Evolutionary conservation across 2,888 invertebrate genomes (phyloP).

Genomic region (Auanema freiburgensis): DNA sequence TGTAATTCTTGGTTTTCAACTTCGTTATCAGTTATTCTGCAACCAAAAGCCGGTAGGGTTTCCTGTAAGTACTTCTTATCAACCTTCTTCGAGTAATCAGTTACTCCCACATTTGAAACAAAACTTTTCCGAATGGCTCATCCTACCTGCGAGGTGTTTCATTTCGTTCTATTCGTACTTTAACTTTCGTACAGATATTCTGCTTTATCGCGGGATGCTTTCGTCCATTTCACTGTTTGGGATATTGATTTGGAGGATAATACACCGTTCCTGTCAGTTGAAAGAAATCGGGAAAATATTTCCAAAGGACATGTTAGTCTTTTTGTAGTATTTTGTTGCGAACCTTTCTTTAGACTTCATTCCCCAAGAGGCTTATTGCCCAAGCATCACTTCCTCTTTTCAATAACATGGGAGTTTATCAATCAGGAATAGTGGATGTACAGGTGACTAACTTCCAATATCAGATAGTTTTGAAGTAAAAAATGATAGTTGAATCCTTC

Average conservation of each 20-base stretch:
- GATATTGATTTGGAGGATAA: constrained; percentile 30
- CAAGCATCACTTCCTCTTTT: constrained; percentile 90
- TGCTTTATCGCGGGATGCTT: constrained; percentile 56
- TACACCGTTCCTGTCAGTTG: not conserved
- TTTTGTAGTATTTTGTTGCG: not conserved
- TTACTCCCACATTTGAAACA: constrained; percentile 28
- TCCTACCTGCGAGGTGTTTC: constrained; percentile 48
- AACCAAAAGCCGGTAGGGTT: constrained; percentile 50
- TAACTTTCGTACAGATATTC: constrained; percentile 49
- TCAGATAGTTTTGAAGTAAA: not conserved
- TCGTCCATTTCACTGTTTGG: constrained; percentile 58
- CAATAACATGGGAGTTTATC: constrained; percentile 87
- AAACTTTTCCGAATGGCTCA: constrained; percentile 56
- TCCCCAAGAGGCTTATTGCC: constrained; percentile 74
- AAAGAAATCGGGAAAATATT: not conserved
- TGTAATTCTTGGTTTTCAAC: not conserved
- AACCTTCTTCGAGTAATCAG: constrained; percentile 28
- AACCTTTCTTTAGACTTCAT: constrained; percentile 2
- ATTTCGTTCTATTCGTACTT: not conserved
- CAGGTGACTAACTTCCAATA: constrained; percentile 78
- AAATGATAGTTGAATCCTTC: not conserved
- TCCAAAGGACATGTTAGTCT: constrained; percentile 4
- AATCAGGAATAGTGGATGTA: constrained; percentile 80
- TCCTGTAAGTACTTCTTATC: constrained; percentile 53
- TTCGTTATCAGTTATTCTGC: constrained; percentile 49